Base-by-base conservation (phyloP, 2,113 vertebrate genomes). In the Notiomystis cincta region DNA sequence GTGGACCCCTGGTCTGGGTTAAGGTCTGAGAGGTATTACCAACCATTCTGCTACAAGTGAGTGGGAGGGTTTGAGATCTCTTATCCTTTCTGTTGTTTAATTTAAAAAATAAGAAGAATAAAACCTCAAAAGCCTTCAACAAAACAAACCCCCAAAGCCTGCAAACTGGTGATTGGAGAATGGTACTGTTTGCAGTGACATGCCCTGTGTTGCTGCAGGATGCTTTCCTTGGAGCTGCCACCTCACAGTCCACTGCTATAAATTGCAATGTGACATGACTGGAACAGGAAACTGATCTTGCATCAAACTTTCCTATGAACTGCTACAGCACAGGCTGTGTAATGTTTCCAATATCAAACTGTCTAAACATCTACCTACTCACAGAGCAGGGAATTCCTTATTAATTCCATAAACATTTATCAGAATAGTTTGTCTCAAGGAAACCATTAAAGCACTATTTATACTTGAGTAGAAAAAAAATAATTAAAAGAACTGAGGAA, bases 321-420 rank as follows among this genome's bases (percentile, higher is more conserved):
- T 71, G 44, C 60, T 87, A 27, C 54, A 72, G 56, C 60, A 67
- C 37, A 85, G 42, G 9, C 62, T 90, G 42, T 82, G 11, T 57
- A 84, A 78, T 54, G 78, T 95, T 93, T 93, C 82, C 73, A 76
- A 15, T 37, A 47, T 65, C 31, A 73, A 56, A 67, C 27, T 90
- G 56, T 93, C 60, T 93, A 95, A 94, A 91, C 79, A 92, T 81
- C 51, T 56, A 70, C 67, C 69, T 78, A 51, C 79, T 96, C 71
- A 27, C 1, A 6, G 42, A 54, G 47, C 2, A 2, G 50, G 69
- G 71, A 75, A 75, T 83, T 90, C 70, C 82, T 91, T 81, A 75
- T 64, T 67, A 86, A 66, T 56, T 71, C 48, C 17, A 18, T 82
- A 96, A 94, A 96, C 76, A 79, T 95, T 95, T 87, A 47, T 86